phyloP scores from a whole-genome alignment of 1,140 invertebrate genomes.

The Lordiphosa collinella region DNA sequence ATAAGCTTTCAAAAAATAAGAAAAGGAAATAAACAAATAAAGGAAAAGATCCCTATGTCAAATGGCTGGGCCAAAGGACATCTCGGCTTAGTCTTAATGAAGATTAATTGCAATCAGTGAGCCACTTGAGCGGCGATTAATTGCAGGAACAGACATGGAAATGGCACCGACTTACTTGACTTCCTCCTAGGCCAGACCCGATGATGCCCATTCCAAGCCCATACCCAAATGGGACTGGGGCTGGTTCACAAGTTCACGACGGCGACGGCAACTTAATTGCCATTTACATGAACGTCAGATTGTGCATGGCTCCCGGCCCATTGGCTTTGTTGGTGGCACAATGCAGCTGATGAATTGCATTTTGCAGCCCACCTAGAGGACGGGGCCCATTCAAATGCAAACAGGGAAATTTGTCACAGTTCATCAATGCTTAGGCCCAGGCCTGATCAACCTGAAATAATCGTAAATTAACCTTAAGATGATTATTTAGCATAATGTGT shows the following conservation, averaged over 20 bases:
- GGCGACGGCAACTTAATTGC: conserved; percentile 72
- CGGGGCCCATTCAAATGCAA: no score
- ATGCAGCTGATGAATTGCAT: conserved; percentile 58
- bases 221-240: conserved; percentile 13
- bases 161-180: conserved; percentile 47
- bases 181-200: conserved; percentile 46
- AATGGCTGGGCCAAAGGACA: conserved; percentile 42
- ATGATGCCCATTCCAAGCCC: conserved; percentile 11
- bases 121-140: conserved; percentile 76
- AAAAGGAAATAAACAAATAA: conserved; percentile 7
- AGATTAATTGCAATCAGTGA: conserved; percentile 79
- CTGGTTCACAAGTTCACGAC: conserved; percentile 74
- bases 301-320: conserved; percentile 25
- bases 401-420: conserved; percentile 46
- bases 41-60: conserved; percentile 33
- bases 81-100: conserved; percentile 60
- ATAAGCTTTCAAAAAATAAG: conserved; percentile 32
- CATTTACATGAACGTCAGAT: conserved; percentile 63
- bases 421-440: conserved; percentile 11
- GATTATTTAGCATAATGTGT: conserved; percentile 48
- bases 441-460: conserved; percentile 10
- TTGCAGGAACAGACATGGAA: conserved; percentile 68
- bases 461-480: conserved; percentile 36
- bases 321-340: conserved; percentile 68
- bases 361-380: neutral